Evolutionary conservation across 2,888 invertebrate species (phyloP).

Genomic region (Macrophya annulata): DNA sequence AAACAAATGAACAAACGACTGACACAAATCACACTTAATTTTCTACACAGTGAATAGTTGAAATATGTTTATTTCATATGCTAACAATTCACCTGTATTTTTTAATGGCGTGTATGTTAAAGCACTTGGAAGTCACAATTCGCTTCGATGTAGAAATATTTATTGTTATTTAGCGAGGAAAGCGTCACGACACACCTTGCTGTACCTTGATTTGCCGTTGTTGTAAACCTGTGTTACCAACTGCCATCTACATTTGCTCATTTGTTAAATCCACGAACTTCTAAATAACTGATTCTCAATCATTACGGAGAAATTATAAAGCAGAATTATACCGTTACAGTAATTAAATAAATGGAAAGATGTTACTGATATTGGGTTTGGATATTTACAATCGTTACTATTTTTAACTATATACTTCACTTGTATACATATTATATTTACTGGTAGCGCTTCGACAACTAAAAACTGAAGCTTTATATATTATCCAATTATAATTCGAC

Average conservation of each 20-base stretch:
- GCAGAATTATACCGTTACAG: background rate
- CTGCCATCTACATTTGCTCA: conserved; percentile 14
- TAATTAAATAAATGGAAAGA: background rate
- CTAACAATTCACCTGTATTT: conserved; percentile 25
- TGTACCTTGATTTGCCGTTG: background rate
- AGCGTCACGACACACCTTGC: conserved; percentile 48
- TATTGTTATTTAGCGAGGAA: conserved; percentile 2
- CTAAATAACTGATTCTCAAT: background rate
- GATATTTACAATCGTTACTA: background rate
- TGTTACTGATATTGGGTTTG: background rate
- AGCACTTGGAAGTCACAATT: conserved; percentile 20
- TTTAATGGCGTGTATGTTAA: background rate
- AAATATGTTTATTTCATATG: background rate
- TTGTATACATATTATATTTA: background rate
- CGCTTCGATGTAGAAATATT: conserved; percentile 12
- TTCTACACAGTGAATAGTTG: background rate
- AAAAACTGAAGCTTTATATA: background rate
- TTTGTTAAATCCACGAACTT: background rate
- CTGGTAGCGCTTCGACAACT: background rate
- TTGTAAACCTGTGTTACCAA: conserved; percentile 23
- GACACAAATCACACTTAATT: background rate
- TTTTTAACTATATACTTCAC: background rate
- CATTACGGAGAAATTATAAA: background rate
- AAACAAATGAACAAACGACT: conserved; percentile 33
- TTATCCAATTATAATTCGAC: conserved; percentile 4